phyloP scores from a whole-genome alignment of 2,797 vertebrate species.

The Enteromius mattozi region DNA sequence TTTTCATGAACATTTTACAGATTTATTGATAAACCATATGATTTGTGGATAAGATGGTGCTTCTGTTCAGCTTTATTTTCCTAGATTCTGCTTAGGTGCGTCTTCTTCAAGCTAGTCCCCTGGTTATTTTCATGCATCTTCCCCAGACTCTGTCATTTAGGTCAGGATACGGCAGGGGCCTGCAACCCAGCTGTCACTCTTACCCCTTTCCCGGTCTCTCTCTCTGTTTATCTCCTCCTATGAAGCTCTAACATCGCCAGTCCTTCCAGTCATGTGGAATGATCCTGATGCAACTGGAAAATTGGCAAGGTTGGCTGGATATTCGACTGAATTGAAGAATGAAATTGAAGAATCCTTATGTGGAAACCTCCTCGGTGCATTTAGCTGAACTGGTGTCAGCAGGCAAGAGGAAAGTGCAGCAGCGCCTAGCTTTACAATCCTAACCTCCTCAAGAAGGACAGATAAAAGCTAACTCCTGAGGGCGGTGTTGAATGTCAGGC shows the following conservation, averaged over 20 bases:
- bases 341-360: background rate
- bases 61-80: background rate
- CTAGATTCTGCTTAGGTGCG: background rate
- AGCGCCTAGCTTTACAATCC: background rate
- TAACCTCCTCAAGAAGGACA: constrained; percentile 5
- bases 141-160: constrained; percentile 36
- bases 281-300: constrained; percentile 20
- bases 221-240: constrained; percentile 56
- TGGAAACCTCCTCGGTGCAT: constrained; percentile 8
- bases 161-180: constrained; percentile 26
- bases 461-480: constrained; percentile 66
- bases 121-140: constrained; percentile 9
- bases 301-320: background rate
- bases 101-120: background rate
- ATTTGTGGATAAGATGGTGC: background rate
- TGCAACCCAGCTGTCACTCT: constrained; percentile 49
- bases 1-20: no score
- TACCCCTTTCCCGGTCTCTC: constrained; percentile 4
- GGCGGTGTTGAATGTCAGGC: constrained; percentile 78
- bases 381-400: constrained; percentile 25
- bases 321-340: background rate
- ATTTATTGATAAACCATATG: background rate
- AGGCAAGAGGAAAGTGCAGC: background rate
- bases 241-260: constrained; percentile 34
- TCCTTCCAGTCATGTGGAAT: constrained; percentile 14